Base-by-base conservation (phyloP, 2,113 vertebrate species). In the Myiagra hebetior region DNA sequence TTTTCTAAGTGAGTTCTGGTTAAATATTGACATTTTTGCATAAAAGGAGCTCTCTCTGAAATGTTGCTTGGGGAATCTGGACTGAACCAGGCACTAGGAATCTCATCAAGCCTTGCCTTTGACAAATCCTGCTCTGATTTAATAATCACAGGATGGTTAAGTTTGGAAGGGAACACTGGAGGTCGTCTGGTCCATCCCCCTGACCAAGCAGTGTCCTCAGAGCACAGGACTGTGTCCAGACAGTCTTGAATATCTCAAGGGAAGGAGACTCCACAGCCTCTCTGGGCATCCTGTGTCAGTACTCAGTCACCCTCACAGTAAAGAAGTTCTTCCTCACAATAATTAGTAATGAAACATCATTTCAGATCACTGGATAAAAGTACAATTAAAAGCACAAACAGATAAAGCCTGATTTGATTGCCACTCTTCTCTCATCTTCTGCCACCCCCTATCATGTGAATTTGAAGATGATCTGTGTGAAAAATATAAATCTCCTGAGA, bases 21-120 rank as follows among this genome's bases (percentile, higher is more conserved):
- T 95, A 93, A 97, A 96, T 83, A 95, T 41, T 80, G 63, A 93
- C 63, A 47, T 55, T 76, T 94, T 76, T 77, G 41, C 73, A 60
- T 24, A 75, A 72, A 74, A 0, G 4, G 22, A 94, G 63, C 37
- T 74, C 37, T 52, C 52, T 65, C 70, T 44, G 35, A 77, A 77
- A 88, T 24, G 24, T 8, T 80, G 63, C 42, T 35, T 56, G 24
- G 52, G 78, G 63, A 93, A 55, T 23, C 56, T 37, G 75, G 72
- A 77, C 2, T 2, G 75, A 90, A 77, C 7, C 44, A 80, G 55
- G 35, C 47, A 74, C 20, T 3, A 64, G 55, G 42, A 85, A 64
- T 33, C 46, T 87, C 68, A 53, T 64, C 46, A 27, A 46, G 46
- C 27, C 50, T 50, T 80, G 50, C 19, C 41, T 70, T 80, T 67